Percentiles rank a stretch among this genome's conserved stretches.
These are phyloP conservation scores for Leucoraja erinaceus DNA, from an alignment of 2,113 vertebrate genomes.

Conservation along the genomic window DNA sequence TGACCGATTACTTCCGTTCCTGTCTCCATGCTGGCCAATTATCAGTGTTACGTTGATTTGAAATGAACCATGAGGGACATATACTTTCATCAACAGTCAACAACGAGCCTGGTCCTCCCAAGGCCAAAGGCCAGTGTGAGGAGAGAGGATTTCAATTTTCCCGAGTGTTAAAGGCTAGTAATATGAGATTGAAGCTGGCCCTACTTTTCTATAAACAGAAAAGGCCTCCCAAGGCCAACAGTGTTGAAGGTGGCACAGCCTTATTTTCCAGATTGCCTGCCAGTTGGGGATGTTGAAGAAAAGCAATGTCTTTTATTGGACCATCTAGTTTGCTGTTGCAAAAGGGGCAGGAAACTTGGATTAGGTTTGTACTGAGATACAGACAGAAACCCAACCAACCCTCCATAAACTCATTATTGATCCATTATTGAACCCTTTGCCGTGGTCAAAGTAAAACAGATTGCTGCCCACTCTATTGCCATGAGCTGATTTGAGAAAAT, in stretches of 20 bases:
- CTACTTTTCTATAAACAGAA: not conserved
- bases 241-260: not conserved
- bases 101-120: not conserved
- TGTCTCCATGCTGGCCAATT: not conserved
- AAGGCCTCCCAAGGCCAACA: not conserved
- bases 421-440: not conserved
- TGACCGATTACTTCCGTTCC: not conserved
- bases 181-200: not conserved
- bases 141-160: not conserved
- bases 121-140: not conserved
- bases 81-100: not conserved
- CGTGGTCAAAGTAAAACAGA: not conserved
- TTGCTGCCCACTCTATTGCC: not conserved
- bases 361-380: slow-evolving; percentile 8
- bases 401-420: slow-evolving; percentile 3
- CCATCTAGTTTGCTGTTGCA: slow-evolving; percentile 16
- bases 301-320: slow-evolving; percentile 24
- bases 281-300: not conserved
- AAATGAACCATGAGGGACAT: not conserved
- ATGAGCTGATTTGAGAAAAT: not conserved
- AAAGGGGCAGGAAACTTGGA: not conserved
- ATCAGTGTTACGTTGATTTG: not conserved
- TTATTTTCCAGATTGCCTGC: not conserved
- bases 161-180: not conserved
- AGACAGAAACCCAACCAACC: not conserved